Evolutionary conservation across 2,888 invertebrate genomes (phyloP), one percentile per base, ranked within the genome.

Genomic region (Alsophila aescularia): DNA sequence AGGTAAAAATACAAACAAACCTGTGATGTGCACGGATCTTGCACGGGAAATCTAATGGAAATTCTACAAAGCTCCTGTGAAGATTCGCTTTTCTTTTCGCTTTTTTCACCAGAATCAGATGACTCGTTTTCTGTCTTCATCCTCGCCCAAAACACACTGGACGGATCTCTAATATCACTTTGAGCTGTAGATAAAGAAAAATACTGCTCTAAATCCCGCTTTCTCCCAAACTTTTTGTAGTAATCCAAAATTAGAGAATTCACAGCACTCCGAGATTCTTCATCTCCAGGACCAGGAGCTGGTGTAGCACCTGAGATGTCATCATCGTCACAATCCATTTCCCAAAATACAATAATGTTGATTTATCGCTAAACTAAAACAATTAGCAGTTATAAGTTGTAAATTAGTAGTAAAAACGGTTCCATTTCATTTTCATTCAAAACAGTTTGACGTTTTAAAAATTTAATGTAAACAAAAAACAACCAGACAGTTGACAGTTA

Each of bases 171-270:
- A 36, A 87, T 75, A 57, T 91, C 90, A 74, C 76, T 79, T 52
- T 89, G 83, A 32, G 88, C 90, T 32, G 91, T 88, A 8, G 89
- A 85, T 63, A 91, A 66, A 35, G 90, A 93, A 81, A 95, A 94
- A 77, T 94, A 95, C 68, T 94, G 94, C 53, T 94, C 93, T 65
- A 95, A 87, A 74, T 95, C 93, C 27, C 93, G 84, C 70, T 93
- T 94, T 64, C 93, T 93, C 0, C 95, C 94, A 82, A 94, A 95
- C 73, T 94, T 94, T 70, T 93, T 91, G 73, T 94, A 95, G 78
- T 95, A 95, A 72, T 95, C 94, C 67, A 95, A 76, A 62, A 93
- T 87, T 60, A 82, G 78, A 36, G 87, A 78, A 66, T 89, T 92
- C 48, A 92, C 80, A 39, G 87, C 83, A 15, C 79, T 70, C 44